phyloP scores from a whole-genome alignment of 2,113 vertebrate genomes.

The Xenopus borealis region DNA sequence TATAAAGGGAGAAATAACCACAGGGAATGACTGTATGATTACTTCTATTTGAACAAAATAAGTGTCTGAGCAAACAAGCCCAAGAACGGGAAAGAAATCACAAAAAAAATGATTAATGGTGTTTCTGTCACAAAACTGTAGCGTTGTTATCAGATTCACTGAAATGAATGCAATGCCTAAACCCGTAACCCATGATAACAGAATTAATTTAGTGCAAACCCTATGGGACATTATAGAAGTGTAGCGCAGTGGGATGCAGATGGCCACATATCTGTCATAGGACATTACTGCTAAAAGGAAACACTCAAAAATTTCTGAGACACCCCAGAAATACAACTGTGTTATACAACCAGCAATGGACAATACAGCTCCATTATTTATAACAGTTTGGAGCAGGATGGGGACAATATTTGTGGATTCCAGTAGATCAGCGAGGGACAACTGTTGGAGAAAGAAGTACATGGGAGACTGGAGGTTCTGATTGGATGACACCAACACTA shows the following conservation, averaged over 20 bases:
- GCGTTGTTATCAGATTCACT: neutral
- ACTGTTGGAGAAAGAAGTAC: slow-evolving; percentile 20
- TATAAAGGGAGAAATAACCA: neutral
- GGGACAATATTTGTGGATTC: neutral
- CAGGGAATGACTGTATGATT: neutral
- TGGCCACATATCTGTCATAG: slow-evolving; percentile 43
- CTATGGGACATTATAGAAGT: neutral
- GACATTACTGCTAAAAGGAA: slow-evolving; percentile 48
- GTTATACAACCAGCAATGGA: slow-evolving; percentile 24
- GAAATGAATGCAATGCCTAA: neutral
- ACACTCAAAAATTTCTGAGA: slow-evolving; percentile 25
- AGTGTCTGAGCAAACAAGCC: slow-evolving; percentile 14
- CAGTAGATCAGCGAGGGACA: slow-evolving; percentile 6
- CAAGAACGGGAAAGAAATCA: slow-evolving; percentile 9
- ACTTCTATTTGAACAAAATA: neutral
- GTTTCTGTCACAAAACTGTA: slow-evolving; percentile 3
- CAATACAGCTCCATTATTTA: neutral
- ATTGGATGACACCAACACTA: neutral
- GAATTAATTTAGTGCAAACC: neutral
- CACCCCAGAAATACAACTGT: slow-evolving; percentile 47
- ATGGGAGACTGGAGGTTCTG: slow-evolving; percentile 8
- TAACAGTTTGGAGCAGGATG: neutral
- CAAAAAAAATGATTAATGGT: slow-evolving; percentile 28
- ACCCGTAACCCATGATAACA: neutral
- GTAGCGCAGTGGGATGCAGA: slow-evolving; percentile 22